Evolutionary conservation across 2,888 invertebrate species (phyloP), one percentile per base, ranked within the genome.

Genomic region (Drosophila atripex): DNA sequence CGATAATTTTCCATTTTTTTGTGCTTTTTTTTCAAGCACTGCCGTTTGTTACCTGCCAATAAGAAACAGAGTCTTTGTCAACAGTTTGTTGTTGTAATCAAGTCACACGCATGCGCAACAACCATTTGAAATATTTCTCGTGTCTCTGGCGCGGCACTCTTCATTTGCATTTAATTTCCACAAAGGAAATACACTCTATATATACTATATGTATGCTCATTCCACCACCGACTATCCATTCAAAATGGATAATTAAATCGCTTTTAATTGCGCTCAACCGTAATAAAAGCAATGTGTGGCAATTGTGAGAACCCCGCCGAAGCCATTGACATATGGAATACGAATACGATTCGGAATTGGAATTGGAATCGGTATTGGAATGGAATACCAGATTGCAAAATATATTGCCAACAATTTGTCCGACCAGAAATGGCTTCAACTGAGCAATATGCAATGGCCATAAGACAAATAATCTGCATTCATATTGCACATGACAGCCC

Each of bases 81-180:
- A 54, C 64, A 51, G 39, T 73, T 63, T 68, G 73, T 61, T 66
- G 73, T n/a, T 66, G 74, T 74, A 74, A 59, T 70, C 70, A 53
- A 68, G 61, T 86, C 86, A 69, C 83, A 79, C 78, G 85, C 78
- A 78, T 69, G 66, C 72, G 76, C 66, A 75, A 73, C n/a, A n/a
- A 38, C 35, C 45, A 72, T 78, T 75, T 71, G 47, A 63, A 59
- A 41, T 61, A 65, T 78, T 61, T 64, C 39, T 18, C 11, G 4
- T 18, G 18, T 18, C 28, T 50, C 11, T 41, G 18, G 25, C 38
- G 57, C 68, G 66, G 55, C 23, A 43, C 64, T 76, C 73, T 68
- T 64, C 82, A 80, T 80, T 86, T 86, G 85, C 84, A 78, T 78
- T 78, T 70, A 57, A 69, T 69, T 50, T 60, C 43, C 55, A 51